Evolutionary conservation across 1,140 invertebrate species (phyloP).

Genomic region (Acromyrmex echinatior): DNA sequence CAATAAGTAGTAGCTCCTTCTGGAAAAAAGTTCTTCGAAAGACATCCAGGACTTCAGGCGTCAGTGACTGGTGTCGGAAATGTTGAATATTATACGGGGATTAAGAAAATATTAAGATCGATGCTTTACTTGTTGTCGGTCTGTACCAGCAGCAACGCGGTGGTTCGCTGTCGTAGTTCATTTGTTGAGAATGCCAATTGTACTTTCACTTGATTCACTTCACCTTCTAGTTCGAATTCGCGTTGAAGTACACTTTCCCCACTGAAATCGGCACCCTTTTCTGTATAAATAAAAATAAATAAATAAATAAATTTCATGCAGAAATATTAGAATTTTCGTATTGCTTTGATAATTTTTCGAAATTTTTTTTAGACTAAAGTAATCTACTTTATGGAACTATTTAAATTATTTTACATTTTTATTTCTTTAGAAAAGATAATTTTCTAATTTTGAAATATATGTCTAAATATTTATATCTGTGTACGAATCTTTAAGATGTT

Average conservation of each 20-base stretch:
- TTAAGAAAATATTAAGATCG: constrained; percentile 12
- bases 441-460: background rate
- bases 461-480: background rate
- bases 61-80: background rate
- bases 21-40: constrained; percentile 83
- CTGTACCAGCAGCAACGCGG: constrained; percentile 92
- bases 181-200: constrained; percentile 94
- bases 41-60: constrained; percentile 58
- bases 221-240: constrained; percentile 91
- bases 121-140: constrained; percentile 91
- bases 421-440: background rate
- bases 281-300: constrained; percentile 83
- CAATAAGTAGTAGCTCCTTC: constrained; percentile 93
- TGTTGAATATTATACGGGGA: background rate
- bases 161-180: constrained; percentile 91
- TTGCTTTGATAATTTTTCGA: background rate
- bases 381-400: background rate
- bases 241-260: constrained; percentile 93
- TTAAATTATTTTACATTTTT: background rate
- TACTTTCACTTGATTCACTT: constrained; percentile 91
- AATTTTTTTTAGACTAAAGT: background rate
- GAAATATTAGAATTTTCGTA: background rate
- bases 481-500: background rate
- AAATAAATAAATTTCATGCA: constrained; percentile 85
- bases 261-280: constrained; percentile 95